Evolutionary conservation across 2,888 invertebrate genomes (phyloP).

Genomic region (Boloria euphrosyne): DNA sequence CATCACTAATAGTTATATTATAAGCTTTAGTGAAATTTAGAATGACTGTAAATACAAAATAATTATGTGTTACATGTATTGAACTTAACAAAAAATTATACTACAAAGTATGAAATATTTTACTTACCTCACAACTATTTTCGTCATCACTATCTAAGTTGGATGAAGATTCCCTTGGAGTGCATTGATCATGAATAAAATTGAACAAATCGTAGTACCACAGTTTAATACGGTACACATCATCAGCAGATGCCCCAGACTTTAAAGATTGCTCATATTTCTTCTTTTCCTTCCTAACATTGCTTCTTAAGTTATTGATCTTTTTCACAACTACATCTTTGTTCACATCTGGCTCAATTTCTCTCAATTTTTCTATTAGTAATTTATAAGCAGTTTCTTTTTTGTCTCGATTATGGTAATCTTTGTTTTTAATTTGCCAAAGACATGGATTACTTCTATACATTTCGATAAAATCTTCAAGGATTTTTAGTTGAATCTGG

Average conservation of each 20-base stretch:
- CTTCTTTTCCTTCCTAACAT: slow-evolving; percentile 37
- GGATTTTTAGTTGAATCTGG: slow-evolving; percentile 29
- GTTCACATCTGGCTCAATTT: not conserved
- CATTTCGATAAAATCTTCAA: slow-evolving; percentile 37
- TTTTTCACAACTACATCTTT: slow-evolving; percentile 28
- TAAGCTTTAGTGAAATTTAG: no score
- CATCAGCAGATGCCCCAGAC: slow-evolving; percentile 38
- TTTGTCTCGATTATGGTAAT: slow-evolving; percentile 39
- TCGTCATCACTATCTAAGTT: no score
- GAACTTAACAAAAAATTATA: no score
- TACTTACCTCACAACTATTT: no score
- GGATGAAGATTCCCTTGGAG: slow-evolving; percentile 36
- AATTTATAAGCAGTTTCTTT: slow-evolving; percentile 38
- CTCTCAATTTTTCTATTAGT: slow-evolving; percentile 12
- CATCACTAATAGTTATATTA: no score
- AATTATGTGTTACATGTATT: no score
- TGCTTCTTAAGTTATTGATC: slow-evolving; percentile 34
- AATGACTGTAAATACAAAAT: no score
- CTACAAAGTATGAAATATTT: no score
- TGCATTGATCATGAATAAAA: slow-evolving; percentile 38
- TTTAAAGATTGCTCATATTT: slow-evolving; percentile 38
- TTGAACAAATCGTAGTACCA: slow-evolving; percentile 40
- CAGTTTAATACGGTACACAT: slow-evolving; percentile 36
- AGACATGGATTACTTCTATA: slow-evolving; percentile 38
- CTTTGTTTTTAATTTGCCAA: slow-evolving; percentile 40